Evolutionary conservation across 2,888 invertebrate species (phyloP).

Genomic region (Hipparchia sbordonii): DNA sequence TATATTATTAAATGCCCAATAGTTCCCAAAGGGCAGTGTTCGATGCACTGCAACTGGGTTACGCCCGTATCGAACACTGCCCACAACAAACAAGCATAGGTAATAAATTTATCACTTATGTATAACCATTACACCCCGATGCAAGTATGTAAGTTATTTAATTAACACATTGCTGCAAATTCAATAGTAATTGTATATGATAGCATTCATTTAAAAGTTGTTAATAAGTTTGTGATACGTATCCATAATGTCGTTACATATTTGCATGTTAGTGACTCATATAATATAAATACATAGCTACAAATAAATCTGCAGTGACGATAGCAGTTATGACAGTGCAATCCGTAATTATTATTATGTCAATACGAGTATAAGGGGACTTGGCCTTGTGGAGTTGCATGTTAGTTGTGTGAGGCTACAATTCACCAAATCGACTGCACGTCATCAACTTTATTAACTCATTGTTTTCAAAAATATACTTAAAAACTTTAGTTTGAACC

Average conservation of each 20-base stretch:
- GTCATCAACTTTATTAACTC: constrained; percentile 80
- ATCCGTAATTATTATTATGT: constrained; percentile 75
- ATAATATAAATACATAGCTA: constrained; percentile 82
- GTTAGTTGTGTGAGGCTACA: constrained; percentile 82
- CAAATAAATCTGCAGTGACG: constrained; percentile 79
- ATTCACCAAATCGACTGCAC: constrained; percentile 71
- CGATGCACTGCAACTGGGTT: constrained; percentile 45
- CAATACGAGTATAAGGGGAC: constrained; percentile 70
- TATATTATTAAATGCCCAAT: constrained; percentile 84
- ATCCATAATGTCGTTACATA: constrained; percentile 77
- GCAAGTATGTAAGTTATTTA: constrained; percentile 81
- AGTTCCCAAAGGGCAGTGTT: constrained; percentile 78
- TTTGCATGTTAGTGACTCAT: constrained; percentile 83
- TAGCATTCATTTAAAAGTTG: constrained; percentile 74
- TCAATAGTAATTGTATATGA: constrained; percentile 61
- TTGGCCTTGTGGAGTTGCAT: constrained; percentile 83
- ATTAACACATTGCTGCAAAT: constrained; percentile 68
- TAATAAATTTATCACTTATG: constrained; percentile 77
- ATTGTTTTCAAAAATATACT: constrained; percentile 45
- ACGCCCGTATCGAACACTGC: constrained; percentile 62
- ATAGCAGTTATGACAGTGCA: constrained; percentile 81
- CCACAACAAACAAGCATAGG: constrained; percentile 75
- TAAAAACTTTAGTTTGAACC: constrained; percentile 33
- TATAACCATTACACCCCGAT: constrained; percentile 82
- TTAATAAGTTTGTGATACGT: constrained; percentile 74